phyloP scores from a whole-genome alignment of 2,888 invertebrate species.

The Drosophila tanythrix region DNA sequence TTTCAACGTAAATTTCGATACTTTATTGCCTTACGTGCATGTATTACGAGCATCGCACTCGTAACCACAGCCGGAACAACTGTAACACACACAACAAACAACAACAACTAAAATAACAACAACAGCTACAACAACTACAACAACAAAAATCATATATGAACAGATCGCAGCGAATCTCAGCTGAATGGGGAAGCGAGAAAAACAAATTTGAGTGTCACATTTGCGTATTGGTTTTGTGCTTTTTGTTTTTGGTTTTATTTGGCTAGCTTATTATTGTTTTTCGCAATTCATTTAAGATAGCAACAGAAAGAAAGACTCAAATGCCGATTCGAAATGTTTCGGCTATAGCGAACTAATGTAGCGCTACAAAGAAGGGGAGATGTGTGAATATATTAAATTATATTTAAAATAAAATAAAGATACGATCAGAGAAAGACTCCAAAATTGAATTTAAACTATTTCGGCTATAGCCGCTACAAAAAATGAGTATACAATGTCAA shows the following conservation, averaged over 20 bases:
- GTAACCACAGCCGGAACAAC: slow-evolving; percentile 5
- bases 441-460: not conserved
- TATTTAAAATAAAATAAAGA: not conserved
- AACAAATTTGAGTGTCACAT: slow-evolving; percentile 33
- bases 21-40: slow-evolving; percentile 55
- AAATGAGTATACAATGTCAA: not conserved
- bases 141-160: not conserved
- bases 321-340: not conserved
- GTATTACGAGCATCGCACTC: slow-evolving; percentile 21
- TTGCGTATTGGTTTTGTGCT: slow-evolving; percentile 13
- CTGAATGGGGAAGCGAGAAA: slow-evolving; percentile 31
- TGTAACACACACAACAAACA: slow-evolving; percentile 9
- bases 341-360: not conserved
- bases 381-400: not conserved
- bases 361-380: slow-evolving; percentile 13
- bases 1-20: slow-evolving; percentile 52
- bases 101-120: not conserved
- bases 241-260: slow-evolving; percentile 3
- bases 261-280: slow-evolving; percentile 38
- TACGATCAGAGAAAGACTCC: not conserved
- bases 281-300: slow-evolving; percentile 51
- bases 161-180: slow-evolving; percentile 27
- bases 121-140: not conserved
- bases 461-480: not conserved
- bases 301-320: slow-evolving; percentile 19